A percentile compares a stretch with the other conserved stretches of the same genome.
phyloP scores from a whole-genome alignment of 2,888 invertebrate genomes.

The Drosophila emarginata region DNA sequence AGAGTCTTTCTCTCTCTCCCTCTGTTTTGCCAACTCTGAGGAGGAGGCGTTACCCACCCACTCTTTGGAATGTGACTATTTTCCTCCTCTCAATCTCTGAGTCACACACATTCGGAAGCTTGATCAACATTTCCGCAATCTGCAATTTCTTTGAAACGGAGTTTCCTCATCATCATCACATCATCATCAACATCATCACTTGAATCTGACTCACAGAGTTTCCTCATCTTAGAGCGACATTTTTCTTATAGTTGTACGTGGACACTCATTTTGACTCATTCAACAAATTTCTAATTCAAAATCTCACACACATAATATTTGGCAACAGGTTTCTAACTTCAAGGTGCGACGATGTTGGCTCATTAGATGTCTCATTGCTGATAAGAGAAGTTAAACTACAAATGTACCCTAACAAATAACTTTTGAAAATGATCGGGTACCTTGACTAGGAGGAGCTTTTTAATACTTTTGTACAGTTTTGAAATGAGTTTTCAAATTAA shows the following conservation, averaged over 20 bases:
- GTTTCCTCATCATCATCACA: slow-evolving; percentile 2
- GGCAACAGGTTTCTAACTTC: slow-evolving; percentile 62
- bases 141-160: slow-evolving; percentile 35
- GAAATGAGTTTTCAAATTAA: too few relatives aligned
- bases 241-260: background rate
- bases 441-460: background rate
- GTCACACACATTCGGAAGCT: slow-evolving; percentile 69
- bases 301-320: slow-evolving; percentile 46
- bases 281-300: slow-evolving; percentile 17
- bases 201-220: slow-evolving; percentile 11
- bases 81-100: slow-evolving; percentile 50
- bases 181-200: background rate
- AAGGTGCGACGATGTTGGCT: slow-evolving; percentile 65
- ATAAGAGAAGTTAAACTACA: slow-evolving; percentile 26
- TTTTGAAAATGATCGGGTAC: background rate
- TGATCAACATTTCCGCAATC: slow-evolving; percentile 59
- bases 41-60: slow-evolving; percentile 43
- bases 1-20: background rate
- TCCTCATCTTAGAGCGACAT: slow-evolving; percentile 12
- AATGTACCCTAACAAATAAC: background rate
- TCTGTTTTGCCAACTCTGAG: background rate
- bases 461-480: background rate
- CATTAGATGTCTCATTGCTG: slow-evolving; percentile 76
- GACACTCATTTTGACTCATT: background rate
- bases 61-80: slow-evolving; percentile 29